Evolutionary conservation across 2,113 vertebrate genomes (phyloP).

Genomic region (Pimephales promelas): DNA sequence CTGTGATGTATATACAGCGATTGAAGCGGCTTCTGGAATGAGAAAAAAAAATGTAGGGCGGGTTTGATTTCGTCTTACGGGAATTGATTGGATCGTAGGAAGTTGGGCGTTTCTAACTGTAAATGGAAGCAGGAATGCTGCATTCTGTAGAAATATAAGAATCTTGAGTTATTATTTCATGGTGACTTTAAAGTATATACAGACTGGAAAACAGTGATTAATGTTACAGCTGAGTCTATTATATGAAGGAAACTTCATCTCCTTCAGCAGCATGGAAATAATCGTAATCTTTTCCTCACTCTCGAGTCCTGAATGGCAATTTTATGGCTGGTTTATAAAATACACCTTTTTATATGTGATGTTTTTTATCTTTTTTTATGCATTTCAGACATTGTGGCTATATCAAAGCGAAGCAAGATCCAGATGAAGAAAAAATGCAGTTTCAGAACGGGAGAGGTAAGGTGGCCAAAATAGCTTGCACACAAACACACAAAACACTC

Average conservation of each 20-base stretch:
- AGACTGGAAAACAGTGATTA: neutral
- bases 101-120: too few relatives aligned
- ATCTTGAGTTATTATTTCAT: too few relatives aligned
- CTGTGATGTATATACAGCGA: too few relatives aligned
- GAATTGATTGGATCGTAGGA: too few relatives aligned
- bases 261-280: neutral
- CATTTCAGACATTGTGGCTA: slow-evolving; percentile 81
- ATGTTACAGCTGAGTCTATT: neutral
- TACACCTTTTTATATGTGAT: neutral
- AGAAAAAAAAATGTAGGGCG: too few relatives aligned
- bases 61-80: too few relatives aligned
- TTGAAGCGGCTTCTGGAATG: too few relatives aligned
- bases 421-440: slow-evolving; percentile 85
- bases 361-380: slow-evolving; percentile 43
- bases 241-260: slow-evolving; percentile 17
- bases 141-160: too few relatives aligned
- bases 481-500: neutral
- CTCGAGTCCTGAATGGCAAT: neutral
- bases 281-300: neutral
- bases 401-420: slow-evolving; percentile 85
- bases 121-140: too few relatives aligned
- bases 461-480: neutral
- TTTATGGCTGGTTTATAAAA: slow-evolving; percentile 33
- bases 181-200: neutral
- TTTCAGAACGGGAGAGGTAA: slow-evolving; percentile 82